phyloP scores from a whole-genome alignment of 2,888 invertebrate species.

The Scaptomyza caliginosa region DNA sequence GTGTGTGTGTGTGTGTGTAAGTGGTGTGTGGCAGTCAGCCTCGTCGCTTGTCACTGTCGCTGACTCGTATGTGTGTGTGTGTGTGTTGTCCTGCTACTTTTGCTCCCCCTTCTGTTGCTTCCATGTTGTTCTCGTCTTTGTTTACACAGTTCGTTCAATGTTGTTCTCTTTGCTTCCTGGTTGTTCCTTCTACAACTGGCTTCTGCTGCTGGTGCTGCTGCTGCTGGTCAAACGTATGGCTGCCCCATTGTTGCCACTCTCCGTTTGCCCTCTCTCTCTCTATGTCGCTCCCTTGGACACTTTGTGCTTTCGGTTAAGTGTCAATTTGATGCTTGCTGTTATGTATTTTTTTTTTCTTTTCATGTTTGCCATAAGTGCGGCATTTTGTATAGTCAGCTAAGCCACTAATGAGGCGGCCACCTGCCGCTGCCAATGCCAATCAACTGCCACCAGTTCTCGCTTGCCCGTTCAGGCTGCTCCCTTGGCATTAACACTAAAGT shows the following conservation, averaged over 20 bases:
- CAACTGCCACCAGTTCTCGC: slow-evolving; percentile 50
- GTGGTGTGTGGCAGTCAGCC: slow-evolving; percentile 28
- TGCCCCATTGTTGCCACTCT: slow-evolving; percentile 58
- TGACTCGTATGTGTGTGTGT: not conserved
- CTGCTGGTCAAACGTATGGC: slow-evolving; percentile 69
- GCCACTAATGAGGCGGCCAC: slow-evolving; percentile 78
- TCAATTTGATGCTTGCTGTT: slow-evolving; percentile 67
- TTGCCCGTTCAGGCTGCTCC: not conserved
- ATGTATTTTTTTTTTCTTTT: slow-evolving; percentile 51
- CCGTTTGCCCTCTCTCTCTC: not conserved
- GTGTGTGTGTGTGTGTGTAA: slow-evolving; percentile 18
- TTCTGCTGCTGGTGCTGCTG: slow-evolving; percentile 26
- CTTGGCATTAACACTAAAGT: slow-evolving; percentile 73
- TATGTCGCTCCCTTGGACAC: slow-evolving; percentile 15
- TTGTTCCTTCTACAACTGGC: slow-evolving; percentile 27
- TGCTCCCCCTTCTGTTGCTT: slow-evolving; percentile 8
- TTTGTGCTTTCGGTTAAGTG: slow-evolving; percentile 68
- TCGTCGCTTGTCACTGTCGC: slow-evolving; percentile 33
- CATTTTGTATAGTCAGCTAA: slow-evolving; percentile 75
- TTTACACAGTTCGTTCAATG: slow-evolving; percentile 65
- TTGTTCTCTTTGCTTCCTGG: slow-evolving; percentile 33
- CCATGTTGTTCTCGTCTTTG: slow-evolving; percentile 61
- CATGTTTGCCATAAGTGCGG: slow-evolving; percentile 75
- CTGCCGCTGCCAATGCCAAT: slow-evolving; percentile 79
- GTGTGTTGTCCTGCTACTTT: slow-evolving; percentile 7